Conservation (phyloP, 1,140 invertebrate genomes). For the Zaprionus ornatus region DNA sequence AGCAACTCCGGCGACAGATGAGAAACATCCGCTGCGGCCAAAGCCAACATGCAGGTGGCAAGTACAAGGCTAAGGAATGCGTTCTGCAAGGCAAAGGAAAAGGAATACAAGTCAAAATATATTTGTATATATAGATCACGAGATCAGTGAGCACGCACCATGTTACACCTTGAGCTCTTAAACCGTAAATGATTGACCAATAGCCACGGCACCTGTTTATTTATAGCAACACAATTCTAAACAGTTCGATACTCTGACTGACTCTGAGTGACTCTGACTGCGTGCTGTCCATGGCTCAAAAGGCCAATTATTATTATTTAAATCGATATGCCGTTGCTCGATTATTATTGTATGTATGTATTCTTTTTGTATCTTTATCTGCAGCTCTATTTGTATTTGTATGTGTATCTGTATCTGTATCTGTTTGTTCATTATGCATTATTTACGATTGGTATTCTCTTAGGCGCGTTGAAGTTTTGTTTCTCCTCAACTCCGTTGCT, state of each 20-base stretch:
- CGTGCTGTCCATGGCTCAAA: conserved; percentile 66
- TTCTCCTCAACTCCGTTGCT: conserved; percentile 39
- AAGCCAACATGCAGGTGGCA: conserved; percentile 51
- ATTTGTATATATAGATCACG: background rate
- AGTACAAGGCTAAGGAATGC: conserved; percentile 46
- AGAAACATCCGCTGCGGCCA: conserved; percentile 70
- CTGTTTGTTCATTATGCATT: conserved; percentile 63
- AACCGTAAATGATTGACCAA: conserved; percentile 70
- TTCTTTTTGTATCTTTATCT: conserved; percentile 51
- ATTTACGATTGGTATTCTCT: conserved; percentile 40
- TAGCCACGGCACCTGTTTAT: conserved; percentile 57
- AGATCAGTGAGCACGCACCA: conserved; percentile 52
- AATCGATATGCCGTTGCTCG: conserved; percentile 65
- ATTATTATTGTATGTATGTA: conserved; percentile 40
- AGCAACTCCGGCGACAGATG: conserved; percentile 61
- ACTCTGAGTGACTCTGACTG: conserved; percentile 13
- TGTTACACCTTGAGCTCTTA: conserved; percentile 75
- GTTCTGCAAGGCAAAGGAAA: conserved; percentile 38
- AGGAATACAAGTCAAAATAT: background rate
- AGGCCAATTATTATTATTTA: conserved; percentile 82
- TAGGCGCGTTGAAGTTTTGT: conserved; percentile 36
- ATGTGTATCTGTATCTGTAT: conserved; percentile 31
- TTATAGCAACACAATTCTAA: conserved; percentile 78
- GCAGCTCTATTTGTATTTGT: conserved; percentile 35
- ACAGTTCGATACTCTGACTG: conserved; percentile 37